Evolutionary conservation across 2,797 vertebrate species (phyloP).

Genomic region (Chiroxiphia lanceolata): DNA sequence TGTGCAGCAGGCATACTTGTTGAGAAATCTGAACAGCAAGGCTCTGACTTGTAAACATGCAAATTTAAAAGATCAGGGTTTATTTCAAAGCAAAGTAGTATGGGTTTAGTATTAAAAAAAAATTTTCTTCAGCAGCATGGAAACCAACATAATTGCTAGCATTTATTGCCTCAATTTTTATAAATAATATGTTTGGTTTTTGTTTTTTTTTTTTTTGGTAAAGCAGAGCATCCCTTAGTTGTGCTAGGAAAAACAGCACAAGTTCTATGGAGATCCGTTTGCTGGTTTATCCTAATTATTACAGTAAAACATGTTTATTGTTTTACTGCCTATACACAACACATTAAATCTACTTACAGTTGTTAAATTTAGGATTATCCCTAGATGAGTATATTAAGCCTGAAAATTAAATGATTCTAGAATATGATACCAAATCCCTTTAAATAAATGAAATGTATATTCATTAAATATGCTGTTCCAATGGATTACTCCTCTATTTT

Average conservation of each 20-base stretch:
- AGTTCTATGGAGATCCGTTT: not conserved
- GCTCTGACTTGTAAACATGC: not conserved
- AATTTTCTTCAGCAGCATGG: not conserved
- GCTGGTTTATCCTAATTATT: not conserved
- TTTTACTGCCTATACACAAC: not conserved
- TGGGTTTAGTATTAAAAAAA: not conserved
- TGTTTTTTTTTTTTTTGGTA: not conserved
- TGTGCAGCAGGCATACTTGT: not conserved
- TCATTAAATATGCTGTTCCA: not conserved
- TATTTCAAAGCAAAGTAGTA: not conserved
- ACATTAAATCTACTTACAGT: not conserved
- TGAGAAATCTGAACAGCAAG: not conserved
- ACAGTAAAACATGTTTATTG: not conserved
- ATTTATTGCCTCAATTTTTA: not conserved
- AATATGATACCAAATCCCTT: not conserved
- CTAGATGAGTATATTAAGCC: not conserved
- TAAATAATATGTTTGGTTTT: not conserved
- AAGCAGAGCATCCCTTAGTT: not conserved
- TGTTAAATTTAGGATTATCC: conserved; percentile 6
- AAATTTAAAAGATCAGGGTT: not conserved
- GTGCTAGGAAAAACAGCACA: not conserved
- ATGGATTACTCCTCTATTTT: not conserved
- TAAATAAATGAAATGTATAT: not conserved
- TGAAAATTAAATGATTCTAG: not conserved
- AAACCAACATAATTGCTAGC: not conserved